Conservation (phyloP, 2,113 vertebrate species). For the Anser cygnoides region DNA sequence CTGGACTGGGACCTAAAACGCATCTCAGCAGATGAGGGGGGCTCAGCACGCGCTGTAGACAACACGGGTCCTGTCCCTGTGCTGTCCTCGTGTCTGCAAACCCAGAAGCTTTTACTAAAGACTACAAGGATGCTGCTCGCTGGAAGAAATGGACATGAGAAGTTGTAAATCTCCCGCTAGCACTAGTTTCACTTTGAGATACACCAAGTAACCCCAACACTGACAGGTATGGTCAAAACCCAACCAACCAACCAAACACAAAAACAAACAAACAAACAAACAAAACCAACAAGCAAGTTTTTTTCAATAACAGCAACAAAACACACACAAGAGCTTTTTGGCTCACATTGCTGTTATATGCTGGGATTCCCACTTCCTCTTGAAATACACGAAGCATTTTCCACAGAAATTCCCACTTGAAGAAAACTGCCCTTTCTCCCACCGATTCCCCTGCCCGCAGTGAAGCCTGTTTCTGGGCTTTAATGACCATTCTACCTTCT, state of each 20-base stretch:
- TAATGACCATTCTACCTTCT: background rate
- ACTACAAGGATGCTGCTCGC: background rate
- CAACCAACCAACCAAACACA: too few relatives aligned
- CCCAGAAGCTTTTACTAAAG: background rate
- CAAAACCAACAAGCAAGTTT: too few relatives aligned
- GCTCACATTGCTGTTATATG: background rate
- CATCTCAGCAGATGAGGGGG: background rate
- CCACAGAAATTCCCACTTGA: background rate
- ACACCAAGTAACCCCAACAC: background rate
- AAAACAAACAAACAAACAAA: too few relatives aligned
- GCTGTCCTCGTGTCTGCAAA: rapidly evolving
- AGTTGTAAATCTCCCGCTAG: background rate
- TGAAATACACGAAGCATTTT: background rate
- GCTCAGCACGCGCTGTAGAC: background rate
- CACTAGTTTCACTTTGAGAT: background rate
- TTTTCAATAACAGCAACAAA: too few relatives aligned
- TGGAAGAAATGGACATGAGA: background rate
- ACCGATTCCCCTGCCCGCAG: background rate
- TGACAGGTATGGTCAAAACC: background rate
- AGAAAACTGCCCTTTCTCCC: background rate
- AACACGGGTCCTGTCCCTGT: rapidly evolving
- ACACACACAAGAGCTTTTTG: too few relatives aligned
- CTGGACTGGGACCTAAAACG: background rate
- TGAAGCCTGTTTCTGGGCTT: background rate
- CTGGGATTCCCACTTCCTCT: background rate